phyloP scores from a whole-genome alignment of 2,797 vertebrate genomes.

The Oophaga sylvatica region DNA sequence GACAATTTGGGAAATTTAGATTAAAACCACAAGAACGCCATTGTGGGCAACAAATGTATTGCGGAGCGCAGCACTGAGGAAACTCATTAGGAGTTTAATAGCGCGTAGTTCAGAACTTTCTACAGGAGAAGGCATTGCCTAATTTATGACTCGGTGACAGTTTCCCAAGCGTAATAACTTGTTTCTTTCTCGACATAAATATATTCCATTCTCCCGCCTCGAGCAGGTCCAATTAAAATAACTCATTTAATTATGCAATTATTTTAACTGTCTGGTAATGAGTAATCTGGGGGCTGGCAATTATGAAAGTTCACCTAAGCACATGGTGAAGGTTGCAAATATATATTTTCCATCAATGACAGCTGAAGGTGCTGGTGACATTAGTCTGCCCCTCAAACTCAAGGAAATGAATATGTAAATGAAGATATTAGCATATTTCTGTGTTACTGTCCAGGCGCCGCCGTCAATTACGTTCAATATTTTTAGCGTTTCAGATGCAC shows the following conservation, averaged over 20 bases:
- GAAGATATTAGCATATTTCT: neutral
- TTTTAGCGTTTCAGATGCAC: neutral
- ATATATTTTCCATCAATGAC: slow-evolving; percentile 29
- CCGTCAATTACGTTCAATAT: neutral
- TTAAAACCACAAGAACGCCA: neutral
- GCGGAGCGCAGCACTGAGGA: neutral
- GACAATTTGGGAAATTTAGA: neutral
- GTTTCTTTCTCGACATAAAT: slow-evolving; percentile 45
- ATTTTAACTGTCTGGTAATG: slow-evolving; percentile 47
- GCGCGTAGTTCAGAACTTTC: neutral
- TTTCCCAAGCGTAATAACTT: slow-evolving; percentile 19
- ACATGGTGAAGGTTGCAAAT: slow-evolving; percentile 41
- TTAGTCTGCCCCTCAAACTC: slow-evolving; percentile 10
- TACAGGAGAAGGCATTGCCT: neutral
- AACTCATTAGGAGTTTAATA: neutral
- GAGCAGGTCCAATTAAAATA: slow-evolving; percentile 56
- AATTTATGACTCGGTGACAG: slow-evolving; percentile 9
- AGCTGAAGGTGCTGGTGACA: slow-evolving; percentile 21
- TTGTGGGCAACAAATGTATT: neutral
- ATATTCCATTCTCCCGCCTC: slow-evolving; percentile 35
- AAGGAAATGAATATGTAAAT: neutral
- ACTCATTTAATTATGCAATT: slow-evolving; percentile 54
- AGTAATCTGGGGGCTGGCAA: slow-evolving; percentile 43
- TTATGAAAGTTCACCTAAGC: slow-evolving; percentile 43
- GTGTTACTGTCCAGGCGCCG: neutral